These are phyloP conservation scores for Dermochelys coriacea DNA, from an alignment of 2,797 vertebrate species.

Conservation along the genomic window DNA sequence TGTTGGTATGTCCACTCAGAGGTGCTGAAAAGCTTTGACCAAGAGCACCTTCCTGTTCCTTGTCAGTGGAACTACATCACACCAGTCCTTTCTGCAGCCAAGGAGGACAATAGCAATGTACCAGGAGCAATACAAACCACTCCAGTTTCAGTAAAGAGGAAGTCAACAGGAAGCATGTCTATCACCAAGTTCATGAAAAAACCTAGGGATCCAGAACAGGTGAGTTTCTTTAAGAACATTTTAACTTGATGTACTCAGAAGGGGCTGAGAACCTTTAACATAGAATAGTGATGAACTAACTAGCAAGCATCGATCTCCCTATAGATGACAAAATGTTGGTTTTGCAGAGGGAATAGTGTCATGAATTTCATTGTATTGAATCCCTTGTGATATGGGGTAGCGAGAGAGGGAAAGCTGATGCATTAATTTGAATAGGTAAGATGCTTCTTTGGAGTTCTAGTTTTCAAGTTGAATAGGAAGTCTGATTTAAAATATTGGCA, in stretches of 20 bases:
- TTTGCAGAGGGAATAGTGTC: fast-evolving
- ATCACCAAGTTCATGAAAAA: constrained; percentile 98
- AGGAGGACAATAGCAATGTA: constrained; percentile 74
- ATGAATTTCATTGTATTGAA: background rate
- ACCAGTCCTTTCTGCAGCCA: constrained; percentile 77
- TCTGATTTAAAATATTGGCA: background rate
- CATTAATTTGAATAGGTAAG: background rate
- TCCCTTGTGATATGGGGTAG: background rate
- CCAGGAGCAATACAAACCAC: constrained; percentile 37
- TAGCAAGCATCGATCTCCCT: background rate
- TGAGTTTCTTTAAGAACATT: constrained; percentile 54
- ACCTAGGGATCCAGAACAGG: constrained; percentile 85
- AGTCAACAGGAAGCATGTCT: constrained; percentile 90
- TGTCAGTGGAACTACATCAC: constrained; percentile 96
- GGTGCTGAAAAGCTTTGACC: constrained; percentile 87
- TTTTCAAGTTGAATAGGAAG: background rate
- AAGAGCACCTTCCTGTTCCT: constrained; percentile 90
- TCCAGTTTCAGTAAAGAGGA: constrained; percentile 84
- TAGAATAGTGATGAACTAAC: background rate
- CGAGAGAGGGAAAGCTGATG: background rate
- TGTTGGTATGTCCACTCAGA: constrained; percentile 95
- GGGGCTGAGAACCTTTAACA: background rate
- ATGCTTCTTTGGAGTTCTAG: background rate
- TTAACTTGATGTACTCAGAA: background rate
- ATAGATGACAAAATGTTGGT: background rate